A percentile compares a stretch with the other conserved stretches of the same genome.
phyloP scores from a whole-genome alignment of 2,797 vertebrate genomes.

The Champsocephalus esox region DNA sequence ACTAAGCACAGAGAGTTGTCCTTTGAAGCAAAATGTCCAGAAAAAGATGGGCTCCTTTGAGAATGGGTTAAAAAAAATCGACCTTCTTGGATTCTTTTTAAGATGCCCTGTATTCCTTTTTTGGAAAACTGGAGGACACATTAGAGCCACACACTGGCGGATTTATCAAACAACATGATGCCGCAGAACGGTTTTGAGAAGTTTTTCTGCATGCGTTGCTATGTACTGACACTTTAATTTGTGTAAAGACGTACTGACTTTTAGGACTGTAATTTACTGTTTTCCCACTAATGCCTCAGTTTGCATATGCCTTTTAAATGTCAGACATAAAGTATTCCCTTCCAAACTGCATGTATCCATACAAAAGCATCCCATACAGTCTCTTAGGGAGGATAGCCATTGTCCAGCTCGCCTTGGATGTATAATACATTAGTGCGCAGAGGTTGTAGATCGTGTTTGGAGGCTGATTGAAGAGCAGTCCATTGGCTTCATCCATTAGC shows the following conservation, averaged over 20 bases:
- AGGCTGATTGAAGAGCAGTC: slow-evolving; percentile 51
- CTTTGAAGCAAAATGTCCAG: neutral
- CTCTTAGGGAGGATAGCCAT: slow-evolving; percentile 33
- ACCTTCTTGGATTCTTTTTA: no score
- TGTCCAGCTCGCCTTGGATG: slow-evolving; percentile 39
- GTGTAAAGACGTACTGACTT: neutral
- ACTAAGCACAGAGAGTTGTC: neutral
- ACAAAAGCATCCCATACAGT: slow-evolving; percentile 38
- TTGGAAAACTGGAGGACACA: neutral
- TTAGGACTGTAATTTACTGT: neutral
- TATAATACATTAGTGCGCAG: slow-evolving; percentile 66
- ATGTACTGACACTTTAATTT: neutral
- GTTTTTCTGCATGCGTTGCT: neutral
- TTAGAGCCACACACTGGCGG: neutral
- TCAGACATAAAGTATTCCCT: slow-evolving; percentile 12
- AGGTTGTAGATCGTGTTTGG: slow-evolving; percentile 57
- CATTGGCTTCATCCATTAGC: slow-evolving; percentile 75
- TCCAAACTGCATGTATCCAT: slow-evolving; percentile 32
- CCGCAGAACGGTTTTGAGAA: slow-evolving; percentile 1
- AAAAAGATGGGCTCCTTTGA: neutral
- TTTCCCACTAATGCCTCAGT: neutral
- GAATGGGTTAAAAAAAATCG: no score
- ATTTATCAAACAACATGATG: slow-evolving; percentile 1
- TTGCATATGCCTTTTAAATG: neutral
- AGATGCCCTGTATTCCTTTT: neutral